A percentile compares a stretch with the other conserved stretches of the same genome.
Conservation (phyloP, 2,113 vertebrate genomes). For the Calyptommatus sinebrachiatus region DNA sequence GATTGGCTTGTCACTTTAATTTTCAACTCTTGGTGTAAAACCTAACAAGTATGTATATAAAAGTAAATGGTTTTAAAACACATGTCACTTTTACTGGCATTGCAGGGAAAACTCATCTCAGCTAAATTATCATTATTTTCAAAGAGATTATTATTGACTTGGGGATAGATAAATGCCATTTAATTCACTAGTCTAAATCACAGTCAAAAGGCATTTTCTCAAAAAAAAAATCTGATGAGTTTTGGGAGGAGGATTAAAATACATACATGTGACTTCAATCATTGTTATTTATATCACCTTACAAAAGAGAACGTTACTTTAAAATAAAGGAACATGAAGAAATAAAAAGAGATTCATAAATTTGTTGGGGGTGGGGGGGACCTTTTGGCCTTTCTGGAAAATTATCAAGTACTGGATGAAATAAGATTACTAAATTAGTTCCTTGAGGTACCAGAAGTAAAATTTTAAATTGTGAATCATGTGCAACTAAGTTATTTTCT, state of each 20-base stretch:
- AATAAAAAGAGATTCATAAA: slow-evolving; percentile 9
- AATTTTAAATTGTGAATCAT: background rate
- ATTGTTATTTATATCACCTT: background rate
- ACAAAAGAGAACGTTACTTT: slow-evolving; percentile 5
- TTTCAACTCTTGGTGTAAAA: background rate
- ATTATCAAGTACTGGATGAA: slow-evolving; percentile 2
- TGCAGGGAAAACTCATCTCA: slow-evolving; percentile 10
- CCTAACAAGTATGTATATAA: background rate
- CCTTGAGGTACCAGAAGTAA: slow-evolving; percentile 11
- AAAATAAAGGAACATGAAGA: slow-evolving; percentile 12
- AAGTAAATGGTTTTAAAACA: slow-evolving; percentile 7
- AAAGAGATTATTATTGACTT: background rate
- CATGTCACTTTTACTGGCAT: background rate
- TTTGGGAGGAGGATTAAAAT: background rate
- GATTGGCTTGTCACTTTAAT: slow-evolving; percentile 2
- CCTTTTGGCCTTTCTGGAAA: background rate
- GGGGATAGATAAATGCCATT: background rate
- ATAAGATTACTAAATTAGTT: background rate
- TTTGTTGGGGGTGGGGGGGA: slow-evolving; percentile 12
- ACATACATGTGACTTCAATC: background rate
- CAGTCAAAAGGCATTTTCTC: slow-evolving; percentile 5
- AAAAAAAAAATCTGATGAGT: background rate
- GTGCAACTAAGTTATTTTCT: background rate
- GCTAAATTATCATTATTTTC: background rate
- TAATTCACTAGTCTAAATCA: background rate